These are phyloP conservation scores for Lacanobia wlatinum DNA, from an alignment of 2,888 invertebrate genomes.

Conservation along the genomic window DNA sequence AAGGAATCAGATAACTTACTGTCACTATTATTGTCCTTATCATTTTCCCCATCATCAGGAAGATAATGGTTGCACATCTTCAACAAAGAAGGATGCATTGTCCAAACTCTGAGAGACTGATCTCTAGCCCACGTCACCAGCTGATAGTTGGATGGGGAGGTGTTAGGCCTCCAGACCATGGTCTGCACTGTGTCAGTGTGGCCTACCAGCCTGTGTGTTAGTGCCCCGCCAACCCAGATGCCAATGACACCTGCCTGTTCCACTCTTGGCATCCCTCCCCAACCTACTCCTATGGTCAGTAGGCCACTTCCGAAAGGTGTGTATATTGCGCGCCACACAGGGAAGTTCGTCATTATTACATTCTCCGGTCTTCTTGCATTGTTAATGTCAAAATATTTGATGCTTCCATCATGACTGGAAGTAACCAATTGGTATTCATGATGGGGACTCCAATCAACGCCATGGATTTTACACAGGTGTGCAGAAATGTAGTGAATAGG, in stretches of 20 bases:
- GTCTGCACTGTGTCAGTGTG: constrained; percentile 98
- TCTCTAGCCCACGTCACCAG: constrained; percentile 99
- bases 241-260: constrained; percentile 93
- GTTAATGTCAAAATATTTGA: constrained; percentile 98
- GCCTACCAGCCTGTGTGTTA: constrained; percentile 97
- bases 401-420: constrained; percentile 98
- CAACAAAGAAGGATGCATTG: constrained; percentile 95
- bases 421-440: constrained; percentile 96
- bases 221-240: constrained; percentile 91
- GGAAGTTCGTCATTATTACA: constrained; percentile 95
- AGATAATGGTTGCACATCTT: constrained; percentile 93
- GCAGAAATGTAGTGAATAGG: constrained; percentile 98
- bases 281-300: constrained; percentile 97
- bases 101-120: constrained; percentile 97
- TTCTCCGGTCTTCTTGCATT: constrained; percentile 96
- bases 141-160: constrained; percentile 93
- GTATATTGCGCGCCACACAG: constrained; percentile 98
- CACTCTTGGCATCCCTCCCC: constrained; percentile 94
- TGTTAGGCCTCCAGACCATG: constrained; percentile 97
- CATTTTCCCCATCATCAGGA: constrained; percentile 92
- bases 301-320: constrained; percentile 98
- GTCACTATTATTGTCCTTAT: constrained; percentile 89
- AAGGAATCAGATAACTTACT: constrained; percentile 74
- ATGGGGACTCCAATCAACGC: constrained; percentile 98
- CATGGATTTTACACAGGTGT: constrained; percentile 96